Conservation (phyloP, 2,888 invertebrate species). For the Dryococelus australis region DNA sequence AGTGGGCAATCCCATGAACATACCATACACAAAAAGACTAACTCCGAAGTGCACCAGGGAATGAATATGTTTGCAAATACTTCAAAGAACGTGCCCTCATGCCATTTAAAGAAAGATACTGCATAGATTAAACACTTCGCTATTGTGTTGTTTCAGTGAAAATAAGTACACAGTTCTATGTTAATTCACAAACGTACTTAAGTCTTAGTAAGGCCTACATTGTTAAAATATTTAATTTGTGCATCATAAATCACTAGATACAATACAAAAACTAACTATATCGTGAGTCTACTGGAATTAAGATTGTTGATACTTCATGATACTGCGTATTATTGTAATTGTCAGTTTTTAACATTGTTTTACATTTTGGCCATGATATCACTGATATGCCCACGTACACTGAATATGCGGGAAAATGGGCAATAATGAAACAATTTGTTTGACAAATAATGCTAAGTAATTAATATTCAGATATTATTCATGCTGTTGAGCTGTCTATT, state of each 20-base stretch:
- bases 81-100: conserved; percentile 16
- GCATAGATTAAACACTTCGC: not conserved
- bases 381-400: too few relatives aligned
- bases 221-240: not conserved
- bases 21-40: not conserved
- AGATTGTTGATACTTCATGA: too few relatives aligned
- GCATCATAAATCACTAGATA: not conserved
- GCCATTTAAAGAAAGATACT: conserved; percentile 30
- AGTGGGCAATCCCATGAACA: conserved; percentile 20
- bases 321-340: not conserved
- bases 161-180: not conserved
- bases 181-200: not conserved
- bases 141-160: not conserved
- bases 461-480: too few relatives aligned
- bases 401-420: too few relatives aligned
- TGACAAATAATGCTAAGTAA: too few relatives aligned
- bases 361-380: not conserved
- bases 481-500: too few relatives aligned
- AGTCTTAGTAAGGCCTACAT: not conserved
- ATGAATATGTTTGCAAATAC: conserved; percentile 28
- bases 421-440: too few relatives aligned
- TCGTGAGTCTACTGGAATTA: not conserved
- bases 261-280: too few relatives aligned
- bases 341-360: not conserved
- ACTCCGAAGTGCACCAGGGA: not conserved